These are phyloP conservation scores for Stenoptilia bipunctidactyla DNA, from an alignment of 2,888 invertebrate genomes.

Conservation along the genomic window DNA sequence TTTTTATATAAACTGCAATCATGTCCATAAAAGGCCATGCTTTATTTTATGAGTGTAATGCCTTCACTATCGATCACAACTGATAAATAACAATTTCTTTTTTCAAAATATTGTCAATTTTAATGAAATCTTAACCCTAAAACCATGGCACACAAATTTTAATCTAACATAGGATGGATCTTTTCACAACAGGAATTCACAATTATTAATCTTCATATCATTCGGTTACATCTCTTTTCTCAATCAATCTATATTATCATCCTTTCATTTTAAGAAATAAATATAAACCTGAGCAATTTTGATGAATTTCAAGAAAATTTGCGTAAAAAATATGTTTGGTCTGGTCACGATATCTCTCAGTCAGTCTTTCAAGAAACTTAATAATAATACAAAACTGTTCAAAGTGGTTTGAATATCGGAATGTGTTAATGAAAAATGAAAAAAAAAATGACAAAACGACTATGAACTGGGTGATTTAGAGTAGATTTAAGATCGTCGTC, in stretches of 20 bases:
- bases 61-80: background rate
- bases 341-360: conserved; percentile 52
- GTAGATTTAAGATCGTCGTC: background rate
- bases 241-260: conserved; percentile 6
- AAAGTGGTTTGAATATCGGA: conserved; percentile 27
- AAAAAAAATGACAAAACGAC: conserved; percentile 26
- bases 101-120: conserved; percentile 53
- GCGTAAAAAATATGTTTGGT: conserved; percentile 36
- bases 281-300: conserved; percentile 56
- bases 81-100: conserved; percentile 4
- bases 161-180: conserved; percentile 64
- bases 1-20: too few species aligned
- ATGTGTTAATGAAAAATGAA: conserved; percentile 45
- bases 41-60: too few species aligned
- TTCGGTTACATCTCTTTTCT: conserved; percentile 17
- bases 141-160: conserved; percentile 59
- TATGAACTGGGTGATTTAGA: conserved; percentile 5
- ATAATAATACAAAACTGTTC: conserved; percentile 40
- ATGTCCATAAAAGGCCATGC: too few species aligned
- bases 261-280: conserved; percentile 21
- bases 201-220: conserved; percentile 31
- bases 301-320: conserved; percentile 37
- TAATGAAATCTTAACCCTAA: conserved; percentile 53
- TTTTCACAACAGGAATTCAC: conserved; percentile 57
- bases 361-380: conserved; percentile 65